Conservation (phyloP, 2,888 invertebrate species). For the Epistrophe eligans region DNA sequence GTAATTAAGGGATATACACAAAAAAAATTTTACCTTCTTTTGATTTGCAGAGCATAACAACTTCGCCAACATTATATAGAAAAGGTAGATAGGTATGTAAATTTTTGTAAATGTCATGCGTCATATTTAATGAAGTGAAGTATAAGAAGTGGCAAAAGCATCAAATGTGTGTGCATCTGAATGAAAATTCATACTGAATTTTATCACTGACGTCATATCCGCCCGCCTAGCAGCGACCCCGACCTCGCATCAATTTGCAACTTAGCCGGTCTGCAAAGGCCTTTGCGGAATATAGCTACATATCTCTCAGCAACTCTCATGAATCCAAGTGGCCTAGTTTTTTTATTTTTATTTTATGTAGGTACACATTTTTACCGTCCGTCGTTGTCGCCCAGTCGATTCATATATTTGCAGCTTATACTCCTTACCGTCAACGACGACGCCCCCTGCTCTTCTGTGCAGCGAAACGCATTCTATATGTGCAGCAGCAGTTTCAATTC, state of each 20-base stretch:
- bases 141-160: constrained; percentile 26
- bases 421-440: too few relatives aligned
- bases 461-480: constrained; percentile 54
- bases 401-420: constrained; percentile 38
- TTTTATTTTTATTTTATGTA: constrained; percentile 24
- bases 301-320: constrained; percentile 51
- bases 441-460: constrained; percentile 42
- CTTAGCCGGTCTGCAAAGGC: constrained; percentile 67
- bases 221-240: constrained; percentile 64
- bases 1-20: constrained; percentile 30
- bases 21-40: not conserved
- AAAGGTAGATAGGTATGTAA: too few relatives aligned
- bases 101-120: constrained; percentile 49
- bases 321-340: constrained; percentile 63
- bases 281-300: constrained; percentile 39
- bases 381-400: not conserved
- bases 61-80: too few relatives aligned
- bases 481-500: constrained; percentile 59
- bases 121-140: constrained; percentile 42
- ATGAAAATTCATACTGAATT: constrained; percentile 69
- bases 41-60: constrained; percentile 3
- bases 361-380: constrained; percentile 8
- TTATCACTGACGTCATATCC: constrained; percentile 68
- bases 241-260: constrained; percentile 43
- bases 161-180: constrained; percentile 58